phyloP scores from a whole-genome alignment of 1,140 invertebrate species.

The Macrobrachium nipponense region DNA sequence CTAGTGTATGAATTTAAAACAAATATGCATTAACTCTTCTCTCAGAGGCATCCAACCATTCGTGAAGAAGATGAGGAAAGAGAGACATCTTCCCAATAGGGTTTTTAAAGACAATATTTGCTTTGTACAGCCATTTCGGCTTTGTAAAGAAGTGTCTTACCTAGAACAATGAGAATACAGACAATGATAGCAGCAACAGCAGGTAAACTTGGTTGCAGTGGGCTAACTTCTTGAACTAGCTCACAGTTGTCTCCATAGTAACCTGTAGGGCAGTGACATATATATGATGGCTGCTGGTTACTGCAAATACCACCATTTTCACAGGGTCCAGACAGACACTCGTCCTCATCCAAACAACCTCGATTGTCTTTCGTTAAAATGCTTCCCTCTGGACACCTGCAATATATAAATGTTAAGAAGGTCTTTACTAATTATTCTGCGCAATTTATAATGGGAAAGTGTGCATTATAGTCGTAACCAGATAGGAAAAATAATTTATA shows the following conservation, averaged over 20 bases:
- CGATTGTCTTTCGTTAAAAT: conserved; percentile 75
- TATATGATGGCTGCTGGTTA: conserved; percentile 76
- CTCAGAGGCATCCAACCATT: no score
- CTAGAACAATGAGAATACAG: conserved; percentile 80
- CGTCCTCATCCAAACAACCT: conserved; percentile 82
- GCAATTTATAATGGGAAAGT: no score
- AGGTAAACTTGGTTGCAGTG: conserved; percentile 81
- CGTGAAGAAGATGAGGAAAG: no score
- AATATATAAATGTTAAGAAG: conserved; percentile 37
- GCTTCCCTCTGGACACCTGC: conserved; percentile 80
- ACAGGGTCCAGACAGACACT: conserved; percentile 74
- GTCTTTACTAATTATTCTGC: conserved; percentile 14
- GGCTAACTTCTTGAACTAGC: conserved; percentile 73
- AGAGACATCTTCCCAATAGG: no score
- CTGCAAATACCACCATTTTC: conserved; percentile 76
- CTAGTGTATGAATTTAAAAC: no score
- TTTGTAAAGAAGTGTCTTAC: conserved; percentile 73
- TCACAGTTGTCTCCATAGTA: conserved; percentile 85
- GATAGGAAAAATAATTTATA: no score
- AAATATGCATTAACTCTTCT: no score
- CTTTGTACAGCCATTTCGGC: not conserved
- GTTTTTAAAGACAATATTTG: not conserved
- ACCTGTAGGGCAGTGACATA: conserved; percentile 79
- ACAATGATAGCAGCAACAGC: conserved; percentile 85
- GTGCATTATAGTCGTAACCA: no score